A percentile compares a stretch with the other conserved stretches of the same genome.
Conservation (phyloP, 2,113 vertebrate species). For the Python bivittatus region DNA sequence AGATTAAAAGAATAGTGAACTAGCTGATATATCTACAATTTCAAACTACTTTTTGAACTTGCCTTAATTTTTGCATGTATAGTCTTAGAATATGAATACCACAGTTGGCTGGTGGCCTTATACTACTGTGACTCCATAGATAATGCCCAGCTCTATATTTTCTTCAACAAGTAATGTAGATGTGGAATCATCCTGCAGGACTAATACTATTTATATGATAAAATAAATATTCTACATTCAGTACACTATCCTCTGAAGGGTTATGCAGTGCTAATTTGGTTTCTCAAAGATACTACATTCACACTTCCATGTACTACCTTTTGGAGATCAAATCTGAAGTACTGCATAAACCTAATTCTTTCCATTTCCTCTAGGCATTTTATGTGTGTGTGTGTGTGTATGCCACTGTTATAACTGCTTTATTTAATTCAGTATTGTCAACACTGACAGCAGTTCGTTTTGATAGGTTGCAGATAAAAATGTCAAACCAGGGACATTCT, state of each 20-base stretch:
- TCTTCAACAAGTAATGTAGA: not conserved
- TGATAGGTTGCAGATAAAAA: not conserved
- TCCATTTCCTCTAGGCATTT: no score
- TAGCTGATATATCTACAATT: not conserved
- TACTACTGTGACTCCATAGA: not conserved
- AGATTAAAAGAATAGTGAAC: slow-evolving; percentile 2
- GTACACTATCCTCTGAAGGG: not conserved
- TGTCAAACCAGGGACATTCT: not conserved
- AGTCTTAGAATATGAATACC: not conserved
- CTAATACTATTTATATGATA: not conserved
- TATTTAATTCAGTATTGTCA: not conserved
- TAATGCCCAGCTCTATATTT: not conserved
- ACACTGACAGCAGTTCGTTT: not conserved
- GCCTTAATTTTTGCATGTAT: not conserved
- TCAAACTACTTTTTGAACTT: not conserved
- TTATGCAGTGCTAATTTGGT: no score
- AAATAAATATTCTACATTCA: not conserved
- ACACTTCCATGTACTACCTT: no score
- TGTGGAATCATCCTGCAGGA: not conserved
- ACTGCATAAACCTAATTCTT: no score
- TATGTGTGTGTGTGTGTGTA: not conserved
- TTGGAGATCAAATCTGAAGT: no score
- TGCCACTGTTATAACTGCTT: not conserved
- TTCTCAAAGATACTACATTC: no score
- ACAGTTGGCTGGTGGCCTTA: not conserved